Conservation (phyloP, 2,797 vertebrate species). For the Podargus strigoides region DNA sequence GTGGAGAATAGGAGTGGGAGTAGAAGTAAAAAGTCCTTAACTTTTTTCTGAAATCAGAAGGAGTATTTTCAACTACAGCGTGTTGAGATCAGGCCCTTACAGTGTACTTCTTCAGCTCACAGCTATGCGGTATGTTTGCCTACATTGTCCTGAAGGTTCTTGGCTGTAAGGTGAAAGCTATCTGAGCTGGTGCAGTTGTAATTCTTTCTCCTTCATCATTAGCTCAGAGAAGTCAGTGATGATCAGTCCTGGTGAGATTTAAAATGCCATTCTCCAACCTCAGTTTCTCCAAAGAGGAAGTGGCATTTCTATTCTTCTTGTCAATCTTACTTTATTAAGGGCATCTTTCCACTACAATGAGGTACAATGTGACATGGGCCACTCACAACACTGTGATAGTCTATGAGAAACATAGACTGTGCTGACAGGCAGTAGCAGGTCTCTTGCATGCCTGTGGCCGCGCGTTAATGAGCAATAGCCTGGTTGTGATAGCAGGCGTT, state of each 20-base stretch:
- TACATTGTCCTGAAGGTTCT: not conserved
- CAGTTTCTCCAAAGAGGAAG: not conserved
- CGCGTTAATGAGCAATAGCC: not conserved
- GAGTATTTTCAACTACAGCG: not conserved
- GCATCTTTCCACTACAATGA: not conserved
- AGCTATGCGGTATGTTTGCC: not conserved
- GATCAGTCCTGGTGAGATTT: not conserved
- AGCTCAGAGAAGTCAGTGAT: not conserved
- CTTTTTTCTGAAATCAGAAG: not conserved
- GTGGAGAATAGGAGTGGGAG: slow-evolving; percentile 55
- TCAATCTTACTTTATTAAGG: not conserved
- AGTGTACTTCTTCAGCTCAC: not conserved
- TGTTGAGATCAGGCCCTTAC: not conserved
- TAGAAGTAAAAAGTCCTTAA: slow-evolving; percentile 14
- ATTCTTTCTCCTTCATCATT: not conserved
- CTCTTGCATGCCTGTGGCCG: not conserved
- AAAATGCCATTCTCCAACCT: not conserved
- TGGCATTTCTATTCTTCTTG: not conserved
- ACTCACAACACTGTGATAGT: too few species aligned
- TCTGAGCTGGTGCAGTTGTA: not conserved
- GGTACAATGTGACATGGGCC: not conserved
- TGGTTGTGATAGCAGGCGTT: not conserved
- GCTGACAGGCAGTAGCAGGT: not conserved
- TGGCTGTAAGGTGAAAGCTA: not conserved
- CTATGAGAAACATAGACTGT: not conserved